These are phyloP conservation scores for Pelochelys cantorii DNA, from an alignment of 2,797 vertebrate genomes.

Conservation along the genomic window DNA sequence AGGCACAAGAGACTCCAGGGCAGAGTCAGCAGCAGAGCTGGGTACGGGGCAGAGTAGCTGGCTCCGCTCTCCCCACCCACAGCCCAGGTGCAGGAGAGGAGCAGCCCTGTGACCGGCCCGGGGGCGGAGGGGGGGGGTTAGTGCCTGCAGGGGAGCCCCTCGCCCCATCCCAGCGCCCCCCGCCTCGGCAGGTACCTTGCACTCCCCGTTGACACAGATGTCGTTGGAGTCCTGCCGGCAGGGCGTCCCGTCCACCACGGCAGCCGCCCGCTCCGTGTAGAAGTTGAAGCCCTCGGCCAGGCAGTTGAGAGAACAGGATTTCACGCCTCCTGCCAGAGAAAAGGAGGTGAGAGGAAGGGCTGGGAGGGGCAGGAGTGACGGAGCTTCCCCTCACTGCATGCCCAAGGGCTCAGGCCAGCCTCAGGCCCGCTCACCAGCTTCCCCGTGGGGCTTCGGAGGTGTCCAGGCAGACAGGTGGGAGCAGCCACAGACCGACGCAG, in stretches of 20 bases:
- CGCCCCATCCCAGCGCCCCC: fast-evolving
- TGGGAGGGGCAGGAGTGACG: background rate
- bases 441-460: background rate
- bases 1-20: too few species aligned
- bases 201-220: slow-evolving; percentile 96
- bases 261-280: slow-evolving; percentile 95
- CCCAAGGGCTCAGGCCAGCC: too few species aligned
- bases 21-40: background rate
- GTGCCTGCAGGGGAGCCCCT: fast-evolving
- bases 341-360: background rate
- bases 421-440: too few species aligned
- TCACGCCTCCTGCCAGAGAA: slow-evolving; percentile 90
- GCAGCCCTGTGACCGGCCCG: fast-evolving
- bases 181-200: slow-evolving; percentile 85
- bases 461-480: background rate
- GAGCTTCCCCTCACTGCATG: background rate
- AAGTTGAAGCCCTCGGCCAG: slow-evolving; percentile 98
- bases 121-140: background rate
- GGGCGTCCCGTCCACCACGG: slow-evolving; percentile 93
- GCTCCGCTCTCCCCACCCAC: background rate
- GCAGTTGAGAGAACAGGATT: slow-evolving; percentile 96
- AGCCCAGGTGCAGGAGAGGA: background rate
- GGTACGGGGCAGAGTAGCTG: background rate
- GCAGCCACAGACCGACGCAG: too few species aligned
- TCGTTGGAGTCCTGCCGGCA: slow-evolving; percentile 94